Evolutionary conservation across 1,140 invertebrate genomes (phyloP).

Genomic region (Lordiphosa stackelbergi): DNA sequence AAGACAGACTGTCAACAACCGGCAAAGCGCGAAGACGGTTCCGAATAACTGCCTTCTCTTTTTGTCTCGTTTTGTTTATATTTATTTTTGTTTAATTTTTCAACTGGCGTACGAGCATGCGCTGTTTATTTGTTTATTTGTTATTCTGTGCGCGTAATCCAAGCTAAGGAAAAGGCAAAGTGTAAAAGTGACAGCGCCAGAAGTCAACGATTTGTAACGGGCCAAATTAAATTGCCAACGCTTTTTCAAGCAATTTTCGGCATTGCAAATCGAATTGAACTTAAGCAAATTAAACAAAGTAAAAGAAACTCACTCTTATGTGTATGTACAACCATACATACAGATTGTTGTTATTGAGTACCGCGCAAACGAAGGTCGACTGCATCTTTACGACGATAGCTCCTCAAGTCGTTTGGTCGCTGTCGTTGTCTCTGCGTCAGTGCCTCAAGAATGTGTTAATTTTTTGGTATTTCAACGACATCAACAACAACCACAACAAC

Average conservation of each 20-base stretch:
- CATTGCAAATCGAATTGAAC: constrained; percentile 45
- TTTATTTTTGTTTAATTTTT: constrained; percentile 14
- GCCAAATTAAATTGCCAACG: constrained; percentile 19
- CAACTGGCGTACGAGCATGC: constrained; percentile 15
- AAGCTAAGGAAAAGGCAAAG: constrained; percentile 6
- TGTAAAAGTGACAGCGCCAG: constrained; percentile 1
- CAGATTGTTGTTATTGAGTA: constrained; percentile 10
- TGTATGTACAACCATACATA: background rate
- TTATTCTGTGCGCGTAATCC: constrained; percentile 26
- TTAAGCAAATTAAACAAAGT: constrained; percentile 11
- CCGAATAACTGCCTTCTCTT: constrained; percentile 1
- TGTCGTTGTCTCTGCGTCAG: constrained; percentile 37
- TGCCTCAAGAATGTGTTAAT: constrained; percentile 64
- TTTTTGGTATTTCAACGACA: constrained; percentile 42
- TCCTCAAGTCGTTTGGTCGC: constrained; percentile 9
- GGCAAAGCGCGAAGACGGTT: constrained; percentile 44
- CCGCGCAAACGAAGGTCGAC: constrained; percentile 50
- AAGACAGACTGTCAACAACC: constrained; percentile 45
- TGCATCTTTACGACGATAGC: constrained; percentile 63
- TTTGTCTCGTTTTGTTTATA: constrained; percentile 14
- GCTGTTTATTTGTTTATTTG: constrained; percentile 17
- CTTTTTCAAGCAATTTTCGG: constrained; percentile 20
- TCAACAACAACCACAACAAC: constrained; percentile 17
- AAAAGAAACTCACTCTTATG: background rate
- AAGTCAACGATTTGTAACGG: constrained; percentile 30